Evolutionary conservation across 2,888 invertebrate species (phyloP).

Genomic region (Microctonus hyperodae): DNA sequence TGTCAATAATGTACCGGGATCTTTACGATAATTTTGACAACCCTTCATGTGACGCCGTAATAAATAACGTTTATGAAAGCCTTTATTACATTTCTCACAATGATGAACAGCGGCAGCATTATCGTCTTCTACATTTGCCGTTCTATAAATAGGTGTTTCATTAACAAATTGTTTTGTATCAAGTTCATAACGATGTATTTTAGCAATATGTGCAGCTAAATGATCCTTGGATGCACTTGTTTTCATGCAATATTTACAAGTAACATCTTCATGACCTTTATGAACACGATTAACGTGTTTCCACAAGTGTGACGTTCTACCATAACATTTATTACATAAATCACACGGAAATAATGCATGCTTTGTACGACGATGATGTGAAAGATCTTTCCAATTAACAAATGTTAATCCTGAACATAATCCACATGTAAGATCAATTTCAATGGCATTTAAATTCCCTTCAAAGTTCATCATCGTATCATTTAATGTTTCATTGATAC

Average conservation of each 20-base stretch:
- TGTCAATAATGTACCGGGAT: slow-evolving; percentile 64
- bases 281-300: slow-evolving; percentile 70
- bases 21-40: slow-evolving; percentile 66
- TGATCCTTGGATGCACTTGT: slow-evolving; percentile 69
- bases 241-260: slow-evolving; percentile 68
- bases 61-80: slow-evolving; percentile 67
- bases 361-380: slow-evolving; percentile 65
- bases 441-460: slow-evolving; percentile 22
- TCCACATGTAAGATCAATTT: slow-evolving; percentile 53
- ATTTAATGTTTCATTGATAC: slow-evolving; percentile 39
- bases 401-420: slow-evolving; percentile 60
- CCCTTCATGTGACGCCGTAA: slow-evolving; percentile 69
- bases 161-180: slow-evolving; percentile 52
- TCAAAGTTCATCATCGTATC: slow-evolving; percentile 23
- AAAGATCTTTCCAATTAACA: slow-evolving; percentile 64
- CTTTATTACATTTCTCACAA: slow-evolving; percentile 67
- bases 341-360: slow-evolving; percentile 70
- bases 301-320: slow-evolving; percentile 69
- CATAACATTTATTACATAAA: slow-evolving; percentile 69
- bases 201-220: slow-evolving; percentile 67
- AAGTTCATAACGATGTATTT: slow-evolving; percentile 64
- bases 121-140: slow-evolving; percentile 61
- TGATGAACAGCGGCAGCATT: slow-evolving; percentile 59
- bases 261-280: slow-evolving; percentile 68
- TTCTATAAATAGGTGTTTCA: slow-evolving; percentile 58